Conservation (phyloP, 2,113 vertebrate species). For the Rhipidura dahli region DNA sequence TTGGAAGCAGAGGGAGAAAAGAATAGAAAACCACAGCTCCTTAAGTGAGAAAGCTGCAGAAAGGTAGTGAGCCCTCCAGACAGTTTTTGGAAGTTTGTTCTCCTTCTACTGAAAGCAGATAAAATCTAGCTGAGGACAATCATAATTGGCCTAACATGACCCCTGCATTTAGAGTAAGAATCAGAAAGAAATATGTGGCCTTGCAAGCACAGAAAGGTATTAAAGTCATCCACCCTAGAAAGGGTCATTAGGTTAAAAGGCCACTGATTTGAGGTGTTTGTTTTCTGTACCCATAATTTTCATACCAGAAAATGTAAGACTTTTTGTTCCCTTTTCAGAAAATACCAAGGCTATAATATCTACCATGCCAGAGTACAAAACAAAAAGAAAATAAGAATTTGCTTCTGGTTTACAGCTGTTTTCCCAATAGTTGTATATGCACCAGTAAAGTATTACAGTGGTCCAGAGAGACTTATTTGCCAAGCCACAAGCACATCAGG, state of each 20-base stretch:
- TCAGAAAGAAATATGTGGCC: constrained; percentile 3
- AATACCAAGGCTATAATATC: constrained; percentile 14
- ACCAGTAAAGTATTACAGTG: constrained; percentile 35
- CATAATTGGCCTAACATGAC: constrained; percentile 23
- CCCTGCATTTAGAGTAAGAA: not conserved
- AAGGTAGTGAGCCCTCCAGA: not conserved
- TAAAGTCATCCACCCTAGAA: not conserved
- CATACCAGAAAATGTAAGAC: constrained; percentile 14
- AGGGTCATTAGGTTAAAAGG: not conserved
- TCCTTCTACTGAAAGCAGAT: constrained; percentile 5
- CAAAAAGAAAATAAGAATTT: constrained; percentile 42
- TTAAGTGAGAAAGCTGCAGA: not conserved
- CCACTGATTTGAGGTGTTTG: constrained; percentile 5
- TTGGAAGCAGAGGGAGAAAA: not conserved
- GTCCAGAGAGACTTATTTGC: constrained; percentile 25
- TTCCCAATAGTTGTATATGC: constrained; percentile 19
- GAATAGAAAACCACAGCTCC: not conserved
- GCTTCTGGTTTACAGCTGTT: constrained; percentile 55
- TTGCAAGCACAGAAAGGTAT: constrained; percentile 14
- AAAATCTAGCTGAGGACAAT: constrained; percentile 33
- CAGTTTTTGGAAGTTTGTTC: not conserved
- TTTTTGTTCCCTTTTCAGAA: constrained; percentile 29
- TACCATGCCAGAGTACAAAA: constrained; percentile 4
- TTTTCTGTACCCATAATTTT: constrained; percentile 23
- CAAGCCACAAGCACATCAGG: constrained; percentile 52